Base-by-base conservation (phyloP, 2,797 vertebrate genomes). In the Buceros bicornis region DNA sequence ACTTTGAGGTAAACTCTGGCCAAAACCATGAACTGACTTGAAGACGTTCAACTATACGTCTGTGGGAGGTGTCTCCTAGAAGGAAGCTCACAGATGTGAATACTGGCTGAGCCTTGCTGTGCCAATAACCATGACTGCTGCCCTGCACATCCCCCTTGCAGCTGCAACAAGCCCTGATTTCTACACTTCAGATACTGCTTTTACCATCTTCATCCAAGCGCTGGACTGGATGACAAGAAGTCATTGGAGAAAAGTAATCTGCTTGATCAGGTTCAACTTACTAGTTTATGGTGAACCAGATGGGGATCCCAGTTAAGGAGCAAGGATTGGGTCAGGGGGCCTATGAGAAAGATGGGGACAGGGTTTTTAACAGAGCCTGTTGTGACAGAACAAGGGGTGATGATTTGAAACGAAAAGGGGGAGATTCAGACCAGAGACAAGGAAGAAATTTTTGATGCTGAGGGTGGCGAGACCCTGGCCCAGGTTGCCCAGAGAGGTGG, bases 11-110 rank as follows among this genome's bases (percentile, higher is more conserved):
- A 80, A 83, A 61, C 11, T 11, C 11, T 45, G 6, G 19, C 10
- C 11, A 70, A 74, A 71, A 13, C 29, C 33, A 28, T 35, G 25
- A 50, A 62, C 12, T 3, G 16, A 67, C 19, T 48, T 66, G 54
- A 42, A 78, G 66, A 45, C 1, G 0, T 60, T 74, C 54, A 70
- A 35, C 43, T 48, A 13, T 16, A 17, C 8, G 1, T 15, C 10
- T 62, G 6, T 65, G 20, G 28, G 15, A 58, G 11, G 9, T 57
- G 18, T 33, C 24, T 78, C 13, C 26, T 51, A 28, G 43, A 57
- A 50, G 13, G 2, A 8, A 72, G 16, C 5, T 13, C 28, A 26
- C 3, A 40, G 26, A 45, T 3, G 0, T 7, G 29, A 48, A 24
- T 47, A 15, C 6, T 76, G 47, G 2, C 15, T 40, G 56, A 80